These are phyloP conservation scores for Leptopilina clavipes DNA, from an alignment of 1,140 invertebrate genomes.

Conservation along the genomic window DNA sequence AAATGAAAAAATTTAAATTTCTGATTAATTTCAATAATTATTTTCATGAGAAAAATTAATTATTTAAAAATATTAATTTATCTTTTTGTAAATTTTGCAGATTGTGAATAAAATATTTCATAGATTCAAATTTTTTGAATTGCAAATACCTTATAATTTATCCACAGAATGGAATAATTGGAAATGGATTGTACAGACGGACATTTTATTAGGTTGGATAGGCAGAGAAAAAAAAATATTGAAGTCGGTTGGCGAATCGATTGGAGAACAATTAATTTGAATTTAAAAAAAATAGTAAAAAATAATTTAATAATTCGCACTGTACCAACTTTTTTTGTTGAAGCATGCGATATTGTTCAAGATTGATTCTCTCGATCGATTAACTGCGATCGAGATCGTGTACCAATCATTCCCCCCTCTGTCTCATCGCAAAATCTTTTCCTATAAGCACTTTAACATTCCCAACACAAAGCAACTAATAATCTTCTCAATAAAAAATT, in stretches of 20 bases:
- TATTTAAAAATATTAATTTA: no score
- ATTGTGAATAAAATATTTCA: no score
- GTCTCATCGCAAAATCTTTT: constrained; percentile 28
- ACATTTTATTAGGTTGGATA: constrained; percentile 30
- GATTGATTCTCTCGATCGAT: constrained; percentile 27
- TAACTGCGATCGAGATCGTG: constrained; percentile 33
- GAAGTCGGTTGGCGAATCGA: constrained; percentile 25
- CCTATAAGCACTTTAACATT: constrained; percentile 1
- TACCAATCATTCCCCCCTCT: constrained; percentile 29
- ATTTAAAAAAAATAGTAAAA: neutral
- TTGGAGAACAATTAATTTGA: constrained; percentile 21
- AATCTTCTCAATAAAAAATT: no score
- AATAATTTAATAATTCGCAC: constrained; percentile 5
- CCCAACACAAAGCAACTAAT: neutral
- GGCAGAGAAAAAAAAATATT: constrained; percentile 15
- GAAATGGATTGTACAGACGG: constrained; percentile 26
- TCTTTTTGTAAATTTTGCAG: no score
- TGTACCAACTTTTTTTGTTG: constrained; percentile 19
- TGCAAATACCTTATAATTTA: no score
- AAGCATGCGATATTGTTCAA: constrained; percentile 11
- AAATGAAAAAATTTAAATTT: no score
- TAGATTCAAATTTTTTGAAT: no score
- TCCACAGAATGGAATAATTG: neutral
- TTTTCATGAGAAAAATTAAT: no score
- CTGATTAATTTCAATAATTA: no score